Evolutionary conservation across 2,888 invertebrate species (phyloP).

Genomic region (Aleiodes leptofemur): DNA sequence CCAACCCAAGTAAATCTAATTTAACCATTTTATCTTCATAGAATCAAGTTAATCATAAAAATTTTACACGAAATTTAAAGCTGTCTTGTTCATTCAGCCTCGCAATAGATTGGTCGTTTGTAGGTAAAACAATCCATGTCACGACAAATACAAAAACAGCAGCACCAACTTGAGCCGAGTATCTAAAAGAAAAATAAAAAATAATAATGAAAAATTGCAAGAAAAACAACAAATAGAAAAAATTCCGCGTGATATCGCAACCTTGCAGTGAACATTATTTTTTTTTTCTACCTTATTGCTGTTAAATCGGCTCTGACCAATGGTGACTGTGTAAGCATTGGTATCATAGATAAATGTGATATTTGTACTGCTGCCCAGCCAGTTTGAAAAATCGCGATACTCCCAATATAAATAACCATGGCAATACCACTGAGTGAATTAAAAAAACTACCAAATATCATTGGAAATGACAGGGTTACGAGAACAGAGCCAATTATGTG

Average conservation of each 20-base stretch:
- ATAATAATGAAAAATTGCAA: not conserved
- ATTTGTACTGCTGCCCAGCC: constrained; percentile 97
- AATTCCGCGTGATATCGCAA: not conserved
- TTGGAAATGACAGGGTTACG: constrained; percentile 69
- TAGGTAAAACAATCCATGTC: constrained; percentile 84
- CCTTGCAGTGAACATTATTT: not conserved
- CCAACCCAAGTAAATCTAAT: no score
- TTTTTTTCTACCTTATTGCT: constrained; percentile 81
- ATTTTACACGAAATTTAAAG: constrained; percentile 82
- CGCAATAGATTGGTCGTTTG: constrained; percentile 70
- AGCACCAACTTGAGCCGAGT: constrained; percentile 91
- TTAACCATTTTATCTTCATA: no score
- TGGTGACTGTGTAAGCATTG: constrained; percentile 84
- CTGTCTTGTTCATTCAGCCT: constrained; percentile 82
- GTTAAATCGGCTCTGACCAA: constrained; percentile 86
- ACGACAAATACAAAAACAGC: constrained; percentile 90
- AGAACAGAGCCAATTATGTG: constrained; percentile 83
- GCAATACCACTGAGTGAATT: constrained; percentile 49
- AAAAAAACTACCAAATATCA: constrained; percentile 71
- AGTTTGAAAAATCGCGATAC: constrained; percentile 88
- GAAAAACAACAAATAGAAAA: not conserved
- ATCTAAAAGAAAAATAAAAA: constrained; percentile 77
- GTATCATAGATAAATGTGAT: constrained; percentile 93
- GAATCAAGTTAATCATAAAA: not conserved
- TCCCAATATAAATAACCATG: constrained; percentile 72